These are phyloP conservation scores for Candidula unifasciata DNA, from an alignment of 2,888 invertebrate genomes.

Conservation along the genomic window DNA sequence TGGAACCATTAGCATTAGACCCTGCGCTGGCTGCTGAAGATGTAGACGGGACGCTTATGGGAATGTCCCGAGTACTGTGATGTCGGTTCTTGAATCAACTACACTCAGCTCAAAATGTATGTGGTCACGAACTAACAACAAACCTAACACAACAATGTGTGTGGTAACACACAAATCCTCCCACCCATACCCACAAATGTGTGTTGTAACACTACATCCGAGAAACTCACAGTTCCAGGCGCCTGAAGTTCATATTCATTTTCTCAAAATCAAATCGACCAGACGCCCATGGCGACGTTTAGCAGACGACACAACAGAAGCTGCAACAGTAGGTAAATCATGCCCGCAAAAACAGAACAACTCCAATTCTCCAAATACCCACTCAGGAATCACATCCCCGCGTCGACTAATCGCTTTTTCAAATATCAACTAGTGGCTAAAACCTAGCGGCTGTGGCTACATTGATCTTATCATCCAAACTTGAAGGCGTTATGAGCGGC, in stretches of 20 bases:
- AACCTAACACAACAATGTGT: no score
- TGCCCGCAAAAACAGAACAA: background rate
- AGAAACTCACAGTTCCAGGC: background rate
- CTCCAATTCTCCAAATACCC: background rate
- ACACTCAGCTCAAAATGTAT: no score
- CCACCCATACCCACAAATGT: no score
- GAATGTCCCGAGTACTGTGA: no score
- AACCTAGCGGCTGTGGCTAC: background rate
- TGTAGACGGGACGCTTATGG: no score
- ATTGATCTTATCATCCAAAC: no score
- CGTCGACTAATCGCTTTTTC: slow-evolving; percentile 19
- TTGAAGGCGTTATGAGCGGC: no score
- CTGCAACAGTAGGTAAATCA: background rate
- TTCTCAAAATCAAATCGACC: background rate
- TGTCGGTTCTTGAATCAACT: no score
- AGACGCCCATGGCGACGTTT: background rate
- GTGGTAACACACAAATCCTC: no score
- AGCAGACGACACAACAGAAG: background rate
- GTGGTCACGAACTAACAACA: no score
- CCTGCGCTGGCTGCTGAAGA: no score
- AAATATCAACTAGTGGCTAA: background rate
- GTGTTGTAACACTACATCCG: background rate
- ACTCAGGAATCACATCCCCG: background rate
- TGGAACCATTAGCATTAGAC: no score
- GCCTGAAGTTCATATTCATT: slow-evolving; percentile 19